phyloP scores from a whole-genome alignment of 2,113 vertebrate genomes.

The Eonycteris spelaea region DNA sequence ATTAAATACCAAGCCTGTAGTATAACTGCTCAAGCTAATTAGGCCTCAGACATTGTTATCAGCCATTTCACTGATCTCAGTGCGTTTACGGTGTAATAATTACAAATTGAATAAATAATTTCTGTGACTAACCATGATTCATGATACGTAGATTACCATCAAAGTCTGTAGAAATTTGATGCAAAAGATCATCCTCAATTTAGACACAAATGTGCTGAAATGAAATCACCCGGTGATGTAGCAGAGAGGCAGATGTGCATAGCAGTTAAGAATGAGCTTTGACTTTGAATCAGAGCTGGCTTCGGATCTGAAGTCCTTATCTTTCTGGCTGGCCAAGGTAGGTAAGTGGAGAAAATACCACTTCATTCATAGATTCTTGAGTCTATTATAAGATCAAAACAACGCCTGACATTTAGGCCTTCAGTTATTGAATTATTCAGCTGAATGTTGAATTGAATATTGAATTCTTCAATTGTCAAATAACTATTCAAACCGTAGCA shows the following conservation, averaged over 20 bases:
- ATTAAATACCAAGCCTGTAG: not conserved
- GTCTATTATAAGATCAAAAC: not conserved
- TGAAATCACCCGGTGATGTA: not conserved
- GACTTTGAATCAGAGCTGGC: not conserved
- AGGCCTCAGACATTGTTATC: not conserved
- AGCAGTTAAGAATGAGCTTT: not conserved
- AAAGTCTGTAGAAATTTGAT: not conserved
- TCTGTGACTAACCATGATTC: not conserved
- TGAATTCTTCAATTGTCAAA: not conserved
- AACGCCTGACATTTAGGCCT: not conserved
- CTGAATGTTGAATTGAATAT: not conserved
- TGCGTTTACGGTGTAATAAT: not conserved
- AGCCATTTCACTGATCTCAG: not conserved
- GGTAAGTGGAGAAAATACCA: not conserved
- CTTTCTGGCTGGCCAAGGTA: not conserved
- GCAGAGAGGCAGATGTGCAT: not conserved
- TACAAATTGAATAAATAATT: not conserved
- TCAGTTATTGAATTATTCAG: not conserved
- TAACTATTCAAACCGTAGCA: not conserved
- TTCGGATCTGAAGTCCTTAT: not conserved
- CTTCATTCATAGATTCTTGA: not conserved
- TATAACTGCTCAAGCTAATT: not conserved
- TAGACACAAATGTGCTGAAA: not conserved
- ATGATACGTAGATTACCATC: not conserved
- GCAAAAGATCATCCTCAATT: not conserved